phyloP scores from a whole-genome alignment of 2,797 vertebrate genomes.

The Danio aesculapii region DNA sequence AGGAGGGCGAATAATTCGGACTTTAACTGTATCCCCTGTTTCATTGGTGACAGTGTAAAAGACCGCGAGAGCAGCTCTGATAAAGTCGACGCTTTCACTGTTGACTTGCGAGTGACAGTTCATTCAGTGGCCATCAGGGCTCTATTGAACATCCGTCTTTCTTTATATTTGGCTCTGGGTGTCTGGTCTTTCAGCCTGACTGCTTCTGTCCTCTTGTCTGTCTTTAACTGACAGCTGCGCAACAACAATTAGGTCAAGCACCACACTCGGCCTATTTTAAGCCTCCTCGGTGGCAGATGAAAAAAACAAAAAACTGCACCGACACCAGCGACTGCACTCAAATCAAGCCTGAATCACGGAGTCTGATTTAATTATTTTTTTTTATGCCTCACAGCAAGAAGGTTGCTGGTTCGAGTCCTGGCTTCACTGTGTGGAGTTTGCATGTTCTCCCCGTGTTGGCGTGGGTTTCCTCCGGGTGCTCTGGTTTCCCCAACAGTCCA shows the following conservation, averaged over 20 bases:
- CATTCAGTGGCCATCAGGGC: conserved; percentile 40
- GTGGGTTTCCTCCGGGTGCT: no score
- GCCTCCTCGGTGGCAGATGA: conserved; percentile 50
- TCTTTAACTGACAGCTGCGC: conserved; percentile 67
- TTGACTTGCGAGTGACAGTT: conserved; percentile 47
- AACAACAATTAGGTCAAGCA: conserved; percentile 75
- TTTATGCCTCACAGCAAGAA: no score
- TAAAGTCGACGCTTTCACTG: conserved; percentile 19
- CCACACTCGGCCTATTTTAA: conserved; percentile 72
- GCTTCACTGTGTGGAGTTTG: no score
- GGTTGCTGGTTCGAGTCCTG: no score
- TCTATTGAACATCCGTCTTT: conserved; percentile 29
- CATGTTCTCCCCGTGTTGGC: no score
- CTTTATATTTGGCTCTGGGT: conserved; percentile 11
- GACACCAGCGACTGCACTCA: conserved; percentile 63
- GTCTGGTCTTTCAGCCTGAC: conserved; percentile 27
- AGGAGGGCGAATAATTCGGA: no score
- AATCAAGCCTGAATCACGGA: conserved; percentile 45
- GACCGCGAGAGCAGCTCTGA: no score
- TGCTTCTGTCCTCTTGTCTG: conserved; percentile 46
- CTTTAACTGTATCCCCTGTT: no score
- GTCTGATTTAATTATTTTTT: no score
- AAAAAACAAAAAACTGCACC: conserved; percentile 40
- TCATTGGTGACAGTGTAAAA: no score
- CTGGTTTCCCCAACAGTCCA: no score